Evolutionary conservation across 2,888 invertebrate genomes (phyloP), one percentile per base, ranked within the genome.

Genomic region (Archips crataeganus): DNA sequence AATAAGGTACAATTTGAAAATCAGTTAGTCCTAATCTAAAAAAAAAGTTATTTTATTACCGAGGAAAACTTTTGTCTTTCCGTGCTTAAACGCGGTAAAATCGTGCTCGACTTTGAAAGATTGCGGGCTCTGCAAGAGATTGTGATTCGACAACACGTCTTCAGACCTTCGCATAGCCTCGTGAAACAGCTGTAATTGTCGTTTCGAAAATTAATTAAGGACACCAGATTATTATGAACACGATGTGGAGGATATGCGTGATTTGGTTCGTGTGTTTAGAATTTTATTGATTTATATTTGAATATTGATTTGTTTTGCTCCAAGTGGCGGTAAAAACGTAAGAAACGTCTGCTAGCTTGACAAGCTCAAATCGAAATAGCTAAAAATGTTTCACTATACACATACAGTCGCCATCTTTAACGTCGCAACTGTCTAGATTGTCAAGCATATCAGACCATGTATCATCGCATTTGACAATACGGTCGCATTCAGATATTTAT

Each of bases 61-160:
- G 4, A 51, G 2, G 11, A n/a, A 6, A 65, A 9, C 0, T 10
- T 2, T 13, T 64, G 34, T 3, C 9, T 39, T 65, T 47, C 4
- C 10, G 36, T n/a, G 9, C 10, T 67, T 34, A n/a, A 57, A 75
- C 76, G 72, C 77, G 60, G 57, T 57, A 61, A 63, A 73, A 61
- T 70, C 69, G 75, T 76, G 75, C 72, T 13, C 42, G 9, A 74
- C 77, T 78, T 83, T 81, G 81, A 77, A 81, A 82, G 78, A 78
- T 75, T 78, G 74, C 78, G 72, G 32, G 77, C 77, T 79, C 71
- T 81, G 89, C 85, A 85, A 79, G 89, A 86, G 86, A 86, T 86
- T 79, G 82, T 74, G 74, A 80, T 86, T 85, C 85, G 75, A 86
- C 85, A 87, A 90, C 79, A 79, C 82, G 82, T 88, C 88, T 84